Conservation (phyloP, 2,113 vertebrate genomes). For the Pungitius pungitius region DNA sequence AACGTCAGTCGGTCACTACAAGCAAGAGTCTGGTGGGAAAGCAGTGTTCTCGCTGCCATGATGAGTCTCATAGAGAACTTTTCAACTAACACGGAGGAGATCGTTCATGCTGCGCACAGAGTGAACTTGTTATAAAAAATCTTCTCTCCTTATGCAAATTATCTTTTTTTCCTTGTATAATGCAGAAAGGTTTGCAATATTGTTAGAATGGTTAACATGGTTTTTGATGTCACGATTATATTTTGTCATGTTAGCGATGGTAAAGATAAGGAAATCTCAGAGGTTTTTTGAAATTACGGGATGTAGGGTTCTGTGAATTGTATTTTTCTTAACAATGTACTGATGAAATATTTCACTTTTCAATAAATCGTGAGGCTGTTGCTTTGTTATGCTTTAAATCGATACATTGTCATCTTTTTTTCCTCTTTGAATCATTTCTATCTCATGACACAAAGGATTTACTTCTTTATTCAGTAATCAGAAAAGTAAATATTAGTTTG, state of each 20-base stretch:
- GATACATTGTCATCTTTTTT: not conserved
- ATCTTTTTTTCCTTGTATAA: not conserved
- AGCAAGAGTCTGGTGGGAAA: not conserved
- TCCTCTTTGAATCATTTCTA: not conserved
- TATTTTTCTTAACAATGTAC: not conserved
- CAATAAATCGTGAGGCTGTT: constrained; percentile 3
- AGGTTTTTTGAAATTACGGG: not conserved
- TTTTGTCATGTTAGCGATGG: not conserved
- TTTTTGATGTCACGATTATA: not conserved
- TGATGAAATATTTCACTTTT: constrained; percentile 2
- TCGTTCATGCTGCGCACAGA: not conserved
- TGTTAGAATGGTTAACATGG: not conserved
- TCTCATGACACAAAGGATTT: not conserved
- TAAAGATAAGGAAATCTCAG: not conserved
- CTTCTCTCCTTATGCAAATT: constrained; percentile 6
- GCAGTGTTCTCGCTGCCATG: not conserved
- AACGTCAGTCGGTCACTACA: not conserved
- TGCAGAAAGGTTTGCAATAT: not conserved
- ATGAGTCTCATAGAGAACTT: not conserved
- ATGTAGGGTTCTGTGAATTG: not conserved
- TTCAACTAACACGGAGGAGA: not conserved
- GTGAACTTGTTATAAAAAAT: not conserved
- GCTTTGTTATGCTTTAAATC: not conserved
- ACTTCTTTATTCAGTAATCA: constrained; percentile 3
- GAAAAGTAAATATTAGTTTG: constrained; percentile 35